These are phyloP conservation scores for Lasioglossum vierecki DNA, from an alignment of 2,888 invertebrate species.

Conservation along the genomic window DNA sequence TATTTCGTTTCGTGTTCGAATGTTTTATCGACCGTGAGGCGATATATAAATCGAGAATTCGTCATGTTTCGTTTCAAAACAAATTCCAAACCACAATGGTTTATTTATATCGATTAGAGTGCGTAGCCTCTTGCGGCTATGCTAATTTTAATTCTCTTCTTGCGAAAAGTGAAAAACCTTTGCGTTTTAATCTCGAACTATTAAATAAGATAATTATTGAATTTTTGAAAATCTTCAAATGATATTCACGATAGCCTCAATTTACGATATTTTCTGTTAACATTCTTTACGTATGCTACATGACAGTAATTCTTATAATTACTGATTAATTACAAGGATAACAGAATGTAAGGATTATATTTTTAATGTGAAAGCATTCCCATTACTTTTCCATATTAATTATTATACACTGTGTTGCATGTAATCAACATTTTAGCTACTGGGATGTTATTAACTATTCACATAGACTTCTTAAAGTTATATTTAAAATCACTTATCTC, in stretches of 20 bases:
- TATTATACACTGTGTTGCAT: not conserved
- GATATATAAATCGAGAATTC: not conserved
- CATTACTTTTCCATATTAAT: not conserved
- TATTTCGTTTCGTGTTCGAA: conserved; percentile 20
- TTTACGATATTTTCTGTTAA: no score
- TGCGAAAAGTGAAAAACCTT: not conserved
- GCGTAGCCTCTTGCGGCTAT: not conserved
- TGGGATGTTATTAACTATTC: no score
- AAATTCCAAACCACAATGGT: not conserved
- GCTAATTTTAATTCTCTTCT: not conserved
- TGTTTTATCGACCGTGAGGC: not conserved
- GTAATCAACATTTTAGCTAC: not conserved
- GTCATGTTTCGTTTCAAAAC: not conserved
- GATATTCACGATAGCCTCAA: not conserved
- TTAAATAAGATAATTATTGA: not conserved
- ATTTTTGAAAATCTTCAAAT: not conserved
- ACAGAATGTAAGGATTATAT: not conserved
- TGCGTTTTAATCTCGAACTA: not conserved
- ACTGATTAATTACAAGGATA: not conserved
- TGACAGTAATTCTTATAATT: not conserved
- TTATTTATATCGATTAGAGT: not conserved
- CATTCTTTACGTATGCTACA: not conserved
- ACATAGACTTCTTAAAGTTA: no score
- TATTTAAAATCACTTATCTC: not conserved
- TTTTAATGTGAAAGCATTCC: not conserved